These are phyloP conservation scores for Phylloscopus trochilus DNA, from an alignment of 2,113 vertebrate genomes.

Conservation along the genomic window DNA sequence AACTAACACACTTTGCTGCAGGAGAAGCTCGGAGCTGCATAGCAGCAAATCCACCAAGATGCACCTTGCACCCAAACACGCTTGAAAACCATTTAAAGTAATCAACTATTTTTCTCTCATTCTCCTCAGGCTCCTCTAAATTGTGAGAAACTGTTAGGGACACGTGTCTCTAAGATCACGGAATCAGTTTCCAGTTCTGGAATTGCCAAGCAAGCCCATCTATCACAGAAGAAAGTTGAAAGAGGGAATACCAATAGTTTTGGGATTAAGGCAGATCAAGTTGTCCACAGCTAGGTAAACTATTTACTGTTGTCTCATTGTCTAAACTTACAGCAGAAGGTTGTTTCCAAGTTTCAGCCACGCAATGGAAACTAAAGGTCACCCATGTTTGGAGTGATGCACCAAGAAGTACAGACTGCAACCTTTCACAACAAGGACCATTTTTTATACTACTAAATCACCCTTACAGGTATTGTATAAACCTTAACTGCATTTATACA, in stretches of 20 bases:
- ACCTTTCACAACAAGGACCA: not conserved
- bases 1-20: not conserved
- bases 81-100: not conserved
- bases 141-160: not conserved
- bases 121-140: not conserved
- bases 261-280: not conserved
- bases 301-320: rapidly evolving
- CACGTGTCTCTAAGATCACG: not conserved
- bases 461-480: not conserved
- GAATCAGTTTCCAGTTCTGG: not conserved
- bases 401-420: not conserved
- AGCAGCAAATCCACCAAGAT: not conserved
- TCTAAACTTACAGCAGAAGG: not conserved
- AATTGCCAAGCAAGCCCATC: not conserved
- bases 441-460: not conserved
- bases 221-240: not conserved
- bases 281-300: not conserved
- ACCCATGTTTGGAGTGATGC: not conserved
- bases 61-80: not conserved
- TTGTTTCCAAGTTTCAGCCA: not conserved
- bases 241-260: not conserved
- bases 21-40: not conserved
- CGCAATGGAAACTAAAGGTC: rapidly evolving
- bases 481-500: not conserved
- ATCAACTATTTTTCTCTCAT: not conserved